Base-by-base conservation (phyloP, 2,888 invertebrate species). In the Netelia inedita region DNA sequence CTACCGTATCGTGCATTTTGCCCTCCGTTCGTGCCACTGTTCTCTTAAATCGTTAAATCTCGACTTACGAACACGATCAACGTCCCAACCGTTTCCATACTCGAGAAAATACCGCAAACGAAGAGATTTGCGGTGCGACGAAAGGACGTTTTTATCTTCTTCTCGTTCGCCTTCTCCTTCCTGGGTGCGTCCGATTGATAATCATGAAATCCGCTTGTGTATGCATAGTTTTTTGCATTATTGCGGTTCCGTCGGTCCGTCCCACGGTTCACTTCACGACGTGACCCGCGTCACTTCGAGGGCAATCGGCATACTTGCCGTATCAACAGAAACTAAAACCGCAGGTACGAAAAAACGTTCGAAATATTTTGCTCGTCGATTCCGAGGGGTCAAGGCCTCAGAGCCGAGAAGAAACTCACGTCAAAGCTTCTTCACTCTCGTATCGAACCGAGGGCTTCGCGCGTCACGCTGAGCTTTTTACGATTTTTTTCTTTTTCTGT, bases 1-100 rank as follows among this genome's bases (percentile, higher is more conserved):
- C 87, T 87, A 85, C 86, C 63, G 46, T 63, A 41, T 46, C 16
- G 43, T 10, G 28, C 59, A 23, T 75, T 66, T 65, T 57, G 19
- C 14, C 74, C 68, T 53, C 50, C 68, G 35, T 61, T 19, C 35
- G 35, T 21, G 66, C 68, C 50, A 28, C 74, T 43, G 68, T 74
- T 46, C 35, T 35, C 35, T 35, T 35, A 35, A 35, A 35, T 35
- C 35, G 46, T 46, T 46, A 46, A 46, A 46, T 46, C 46, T 14
- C 14, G 14, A 14, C 46, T 10, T 8, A 46, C 8, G 46, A 8
- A 14, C 46, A 14, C 46, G 46, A 46, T 14, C 10, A 46, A 46
- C 10, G 1, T 65, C 35, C 19, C 2, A 61, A 23, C 35, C 35
- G 23, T 68, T 68, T 43, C 5, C 21, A 66, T 28, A 16, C 28